These are phyloP conservation scores for Cheilosia grossa DNA, from an alignment of 2,888 invertebrate genomes.

Conservation along the genomic window DNA sequence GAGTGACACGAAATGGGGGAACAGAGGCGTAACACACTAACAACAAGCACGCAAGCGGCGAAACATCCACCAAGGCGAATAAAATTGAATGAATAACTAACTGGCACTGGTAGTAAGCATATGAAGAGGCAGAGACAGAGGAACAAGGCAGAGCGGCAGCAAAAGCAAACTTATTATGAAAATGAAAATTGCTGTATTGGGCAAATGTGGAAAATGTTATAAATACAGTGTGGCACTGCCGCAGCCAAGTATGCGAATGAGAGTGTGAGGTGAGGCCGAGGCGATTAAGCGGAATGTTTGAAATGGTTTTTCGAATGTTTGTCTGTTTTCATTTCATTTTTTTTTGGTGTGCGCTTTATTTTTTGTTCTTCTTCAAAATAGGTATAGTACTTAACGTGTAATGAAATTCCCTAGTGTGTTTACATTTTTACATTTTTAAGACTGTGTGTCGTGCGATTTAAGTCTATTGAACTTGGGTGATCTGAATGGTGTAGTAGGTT, in stretches of 20 bases:
- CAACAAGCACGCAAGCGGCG: not conserved
- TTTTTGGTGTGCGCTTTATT: not conserved
- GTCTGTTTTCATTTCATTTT: not conserved
- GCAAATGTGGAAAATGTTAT: conserved; percentile 63
- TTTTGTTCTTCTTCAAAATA: not conserved
- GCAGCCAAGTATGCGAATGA: conserved; percentile 45
- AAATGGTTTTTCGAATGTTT: conserved; percentile 13
- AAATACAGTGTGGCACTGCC: conserved; percentile 30
- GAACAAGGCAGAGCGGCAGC: not conserved
- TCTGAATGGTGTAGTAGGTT: not conserved
- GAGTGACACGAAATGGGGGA: conserved; percentile 39
- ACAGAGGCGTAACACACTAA: conserved; percentile 1
- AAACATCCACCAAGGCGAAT: conserved; percentile 9
- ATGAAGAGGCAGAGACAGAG: not conserved
- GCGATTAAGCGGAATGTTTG: conserved; percentile 44
- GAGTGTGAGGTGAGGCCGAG: conserved; percentile 14
- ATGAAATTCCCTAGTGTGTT: conserved; percentile 5
- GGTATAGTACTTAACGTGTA: not conserved
- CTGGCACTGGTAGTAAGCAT: not conserved
- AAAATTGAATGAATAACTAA: conserved; percentile 44
- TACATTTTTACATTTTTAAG: not conserved
- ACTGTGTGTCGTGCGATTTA: not conserved
- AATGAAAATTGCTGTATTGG: conserved; percentile 53
- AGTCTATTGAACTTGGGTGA: conserved; percentile 1
- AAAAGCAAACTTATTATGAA: conserved; percentile 55